Base-by-base conservation (phyloP, 2,113 vertebrate genomes). In the Muntiacus reevesi region DNA sequence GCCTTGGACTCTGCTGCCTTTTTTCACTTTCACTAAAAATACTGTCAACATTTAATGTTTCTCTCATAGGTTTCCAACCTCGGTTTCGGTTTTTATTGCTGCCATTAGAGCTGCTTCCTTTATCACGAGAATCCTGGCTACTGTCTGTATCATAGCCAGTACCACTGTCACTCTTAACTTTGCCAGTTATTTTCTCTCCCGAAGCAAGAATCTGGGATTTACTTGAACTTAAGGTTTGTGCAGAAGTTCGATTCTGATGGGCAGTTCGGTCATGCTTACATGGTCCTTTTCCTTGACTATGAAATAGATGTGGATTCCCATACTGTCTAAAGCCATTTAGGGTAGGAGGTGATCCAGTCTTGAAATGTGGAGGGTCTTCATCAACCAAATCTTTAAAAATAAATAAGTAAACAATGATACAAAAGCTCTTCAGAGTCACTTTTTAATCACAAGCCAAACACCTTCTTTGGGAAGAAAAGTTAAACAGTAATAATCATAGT, bases 1-100 rank as follows among this genome's bases (percentile, higher is more conserved):
- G 99, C 76, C 98, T 98, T 19, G 99, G 99, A 91, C 99, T 99
- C 7, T 99, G 99, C 67, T 99, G 99, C 57, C 97, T 92, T 85
- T 98, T 99, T 97, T 99, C 99, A 97, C 99, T 98, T 71, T 99
- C 99, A 1, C 97, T 99, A 84, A 99, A 98, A 96, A 99, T 98
- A 19, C 99, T 99, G 97, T 99, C 99, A 15, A 99, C 99, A 0
- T 99, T 99, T 6, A 99, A 97, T 0, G 98, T 99, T 97, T 99
- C 99, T 52, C 99, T 97, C 99, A 99, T 99, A 3, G 99, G 99
- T 89, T 99, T 99, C 99, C 99, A 99, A 0, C 98, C 98, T 43
- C 97, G 98, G 93, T 95, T 88, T 97, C 99, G 98, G 98, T 95
- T 99, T 88, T 98, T 98, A 87, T 95, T 97, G 87, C 1, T 96